Evolutionary conservation across 2,888 invertebrate genomes (phyloP), one percentile per base, ranked within the genome.

Genomic region (Phyto melanocephala): DNA sequence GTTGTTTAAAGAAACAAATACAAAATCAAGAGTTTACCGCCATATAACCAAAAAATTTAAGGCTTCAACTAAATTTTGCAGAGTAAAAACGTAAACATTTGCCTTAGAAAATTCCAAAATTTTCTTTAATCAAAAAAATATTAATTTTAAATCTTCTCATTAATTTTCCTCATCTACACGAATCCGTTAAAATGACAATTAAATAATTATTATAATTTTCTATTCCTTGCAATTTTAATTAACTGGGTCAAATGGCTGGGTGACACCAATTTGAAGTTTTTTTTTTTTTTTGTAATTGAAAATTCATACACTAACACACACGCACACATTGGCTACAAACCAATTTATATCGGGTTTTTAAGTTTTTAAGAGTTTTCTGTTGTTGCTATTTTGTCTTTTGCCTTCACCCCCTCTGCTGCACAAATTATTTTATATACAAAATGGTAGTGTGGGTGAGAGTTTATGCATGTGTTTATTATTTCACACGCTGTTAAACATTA

Each of bases 391-490:
- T 67, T 50, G n/a, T 42, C 33, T 22, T 52, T 40, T 42, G 1
- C 35, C 17, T 11, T 17, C 13, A 8, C 24, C 35, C 1, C 8
- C 6, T 56, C 2, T 47, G 40, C 40, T 22, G 33, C 24, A n/a
- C 47, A 40, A 40, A 68, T 68, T 68, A 58, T 68, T 76, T 76
- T 33, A 58, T 68, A 60, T 17, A 45, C 7, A 45, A 22, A 7
- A 11, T 15, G n/a, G 8, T 20, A 22, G 37, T 62, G 37, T 33
- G 11, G 20, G 45, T 8, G 45, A 58, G 28, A 28, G 76, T 60
- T 45, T 35, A 54, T 60, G 13, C n/a, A 77, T 68, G 68, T 77
- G 77, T 77, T 77, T 54, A 77, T 77, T 77, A 77, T 62, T 77
- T 77, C 70, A 62, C 68, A 70, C 68, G 22, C 52, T 68, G 68